These are phyloP conservation scores for Helogale parvula DNA, from an alignment of 2,113 vertebrate species.

Conservation along the genomic window DNA sequence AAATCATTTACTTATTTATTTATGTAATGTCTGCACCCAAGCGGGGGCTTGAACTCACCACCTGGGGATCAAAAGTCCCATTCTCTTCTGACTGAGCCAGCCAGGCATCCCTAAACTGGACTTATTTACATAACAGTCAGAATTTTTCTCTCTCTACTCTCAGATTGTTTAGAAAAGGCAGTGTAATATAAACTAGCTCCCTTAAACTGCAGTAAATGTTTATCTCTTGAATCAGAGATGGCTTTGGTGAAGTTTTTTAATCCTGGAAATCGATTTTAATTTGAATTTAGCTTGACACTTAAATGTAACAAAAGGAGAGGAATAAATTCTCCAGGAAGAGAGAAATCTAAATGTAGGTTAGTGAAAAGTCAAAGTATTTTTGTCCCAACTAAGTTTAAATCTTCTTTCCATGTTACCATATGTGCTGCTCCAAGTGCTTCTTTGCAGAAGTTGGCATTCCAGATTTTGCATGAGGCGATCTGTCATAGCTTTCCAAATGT, in stretches of 20 bases:
- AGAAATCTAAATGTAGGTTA: constrained; percentile 76
- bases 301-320: constrained; percentile 40
- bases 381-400: constrained; percentile 79
- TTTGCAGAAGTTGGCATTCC: constrained; percentile 69
- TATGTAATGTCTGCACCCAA: too few species aligned
- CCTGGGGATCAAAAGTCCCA: too few species aligned
- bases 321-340: constrained; percentile 55
- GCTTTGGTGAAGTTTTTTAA: background rate
- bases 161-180: background rate
- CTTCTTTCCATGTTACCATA: constrained; percentile 70
- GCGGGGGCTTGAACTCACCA: too few species aligned
- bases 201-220: background rate
- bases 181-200: background rate
- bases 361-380: constrained; percentile 78
- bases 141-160: background rate
- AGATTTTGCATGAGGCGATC: constrained; percentile 53
- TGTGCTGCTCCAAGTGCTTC: constrained; percentile 67
- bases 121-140: background rate
- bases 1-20: too few species aligned
- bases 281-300: constrained; percentile 47
- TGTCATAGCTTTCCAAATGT: constrained; percentile 69
- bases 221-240: constrained; percentile 30
- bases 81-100: too few species aligned
- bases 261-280: constrained; percentile 24
- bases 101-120: background rate